These are phyloP conservation scores for Dioctria rufipes DNA, from an alignment of 2,888 invertebrate species.

Conservation along the genomic window DNA sequence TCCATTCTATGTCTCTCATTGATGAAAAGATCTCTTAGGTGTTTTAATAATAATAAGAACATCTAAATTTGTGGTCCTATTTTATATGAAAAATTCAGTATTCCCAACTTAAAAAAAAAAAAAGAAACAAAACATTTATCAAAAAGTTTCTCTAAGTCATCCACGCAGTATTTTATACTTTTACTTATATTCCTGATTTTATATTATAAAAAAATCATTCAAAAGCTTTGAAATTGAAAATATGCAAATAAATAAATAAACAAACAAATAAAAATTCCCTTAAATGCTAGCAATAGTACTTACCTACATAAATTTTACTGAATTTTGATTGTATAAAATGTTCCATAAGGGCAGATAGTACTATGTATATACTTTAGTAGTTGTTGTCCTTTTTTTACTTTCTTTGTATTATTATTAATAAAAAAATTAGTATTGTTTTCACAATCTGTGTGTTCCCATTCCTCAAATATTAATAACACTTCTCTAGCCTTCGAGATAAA, in stretches of 20 bases:
- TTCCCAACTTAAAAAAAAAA: too few relatives aligned
- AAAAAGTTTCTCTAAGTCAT: too few relatives aligned
- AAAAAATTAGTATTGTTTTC: neutral
- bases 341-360: constrained; percentile 3
- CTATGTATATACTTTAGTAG: constrained; percentile 5
- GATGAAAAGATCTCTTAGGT: too few relatives aligned
- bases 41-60: too few relatives aligned
- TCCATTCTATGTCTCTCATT: too few relatives aligned
- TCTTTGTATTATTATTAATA: neutral
- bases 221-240: neutral
- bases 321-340: constrained; percentile 45
- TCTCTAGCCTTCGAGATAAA: constrained; percentile 8
- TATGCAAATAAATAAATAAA: neutral
- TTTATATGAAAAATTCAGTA: too few relatives aligned
- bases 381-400: constrained; percentile 2
- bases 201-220: too few relatives aligned
- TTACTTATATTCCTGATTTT: too few relatives aligned
- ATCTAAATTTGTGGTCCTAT: too few relatives aligned
- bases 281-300: neutral
- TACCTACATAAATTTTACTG: neutral
- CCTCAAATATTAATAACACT: constrained; percentile 6
- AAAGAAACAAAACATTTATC: too few relatives aligned
- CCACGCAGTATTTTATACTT: too few relatives aligned
- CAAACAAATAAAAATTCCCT: neutral
- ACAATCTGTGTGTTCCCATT: neutral